Percentiles rank a stretch among this genome's conserved stretches.
phyloP scores from a whole-genome alignment of 2,113 vertebrate genomes.

The Varanus salvator region DNA sequence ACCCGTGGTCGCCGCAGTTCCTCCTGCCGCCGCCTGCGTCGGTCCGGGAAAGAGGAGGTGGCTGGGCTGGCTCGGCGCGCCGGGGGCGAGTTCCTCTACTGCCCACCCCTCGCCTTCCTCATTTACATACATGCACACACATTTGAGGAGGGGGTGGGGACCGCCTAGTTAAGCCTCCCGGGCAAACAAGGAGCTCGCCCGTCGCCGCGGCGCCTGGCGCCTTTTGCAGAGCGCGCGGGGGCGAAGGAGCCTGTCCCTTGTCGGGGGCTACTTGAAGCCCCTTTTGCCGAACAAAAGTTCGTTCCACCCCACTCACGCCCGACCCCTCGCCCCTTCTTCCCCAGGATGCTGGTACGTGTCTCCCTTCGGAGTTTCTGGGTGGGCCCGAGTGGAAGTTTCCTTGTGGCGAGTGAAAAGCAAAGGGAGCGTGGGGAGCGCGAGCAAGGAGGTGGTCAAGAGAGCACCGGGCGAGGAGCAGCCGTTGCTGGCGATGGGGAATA shows the following conservation, averaged over 20 bases:
- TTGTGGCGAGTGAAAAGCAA: too few relatives aligned
- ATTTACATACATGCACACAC: background rate
- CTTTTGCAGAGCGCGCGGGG: too few relatives aligned
- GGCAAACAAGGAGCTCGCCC: background rate
- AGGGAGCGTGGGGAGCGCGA: background rate
- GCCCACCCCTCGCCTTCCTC: background rate
- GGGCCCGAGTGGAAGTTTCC: background rate
- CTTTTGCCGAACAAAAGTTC: background rate
- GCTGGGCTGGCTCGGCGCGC: background rate
- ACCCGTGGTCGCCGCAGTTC: constrained; percentile 36
- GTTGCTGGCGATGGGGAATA: too few relatives aligned
- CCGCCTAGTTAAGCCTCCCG: background rate
- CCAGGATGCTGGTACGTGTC: constrained; percentile 36
- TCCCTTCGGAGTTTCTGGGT: background rate
- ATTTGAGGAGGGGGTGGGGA: background rate
- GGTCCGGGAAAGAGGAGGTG: background rate
- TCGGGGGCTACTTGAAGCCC: background rate
- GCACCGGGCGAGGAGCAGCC: background rate
- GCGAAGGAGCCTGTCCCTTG: background rate
- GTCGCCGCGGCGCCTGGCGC: too few relatives aligned
- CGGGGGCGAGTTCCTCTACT: background rate
- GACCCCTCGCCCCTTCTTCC: too few relatives aligned
- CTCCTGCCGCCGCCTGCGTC: background rate
- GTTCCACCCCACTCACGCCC: too few relatives aligned
- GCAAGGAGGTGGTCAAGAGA: background rate